Conservation (phyloP, 2,113 vertebrate species). For the Grus americana region DNA sequence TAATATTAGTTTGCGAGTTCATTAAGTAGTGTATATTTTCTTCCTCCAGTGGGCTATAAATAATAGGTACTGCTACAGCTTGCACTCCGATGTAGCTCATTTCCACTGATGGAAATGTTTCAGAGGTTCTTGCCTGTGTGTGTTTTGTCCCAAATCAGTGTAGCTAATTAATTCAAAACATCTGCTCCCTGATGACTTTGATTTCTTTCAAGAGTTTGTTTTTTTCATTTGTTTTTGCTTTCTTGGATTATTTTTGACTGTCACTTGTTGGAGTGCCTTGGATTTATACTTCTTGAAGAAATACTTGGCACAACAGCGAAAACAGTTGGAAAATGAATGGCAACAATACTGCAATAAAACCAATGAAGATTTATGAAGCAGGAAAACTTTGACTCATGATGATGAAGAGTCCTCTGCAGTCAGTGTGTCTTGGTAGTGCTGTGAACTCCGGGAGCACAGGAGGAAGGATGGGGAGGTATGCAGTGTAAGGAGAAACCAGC, state of each 20-base stretch:
- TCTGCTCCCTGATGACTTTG: conserved; percentile 39
- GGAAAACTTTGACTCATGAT: not conserved
- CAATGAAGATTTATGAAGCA: conserved; percentile 6
- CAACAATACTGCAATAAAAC: not conserved
- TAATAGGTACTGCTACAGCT: conserved; percentile 33
- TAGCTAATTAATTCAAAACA: conserved; percentile 54
- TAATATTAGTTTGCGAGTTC: conserved; percentile 56
- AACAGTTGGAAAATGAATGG: conserved; percentile 17
- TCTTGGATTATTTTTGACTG: conserved; percentile 41
- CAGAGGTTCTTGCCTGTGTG: not conserved
- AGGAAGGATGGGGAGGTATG: not conserved
- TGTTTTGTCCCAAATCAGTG: conserved; percentile 1
- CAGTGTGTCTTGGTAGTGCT: not conserved
- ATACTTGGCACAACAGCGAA: conserved; percentile 44
- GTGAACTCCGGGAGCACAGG: not conserved
- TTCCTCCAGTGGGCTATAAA: conserved; percentile 51
- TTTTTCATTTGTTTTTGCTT: conserved; percentile 57
- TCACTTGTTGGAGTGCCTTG: conserved; percentile 7
- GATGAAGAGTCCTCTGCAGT: not conserved
- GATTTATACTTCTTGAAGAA: conserved; percentile 42
- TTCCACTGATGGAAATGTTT: conserved; percentile 42
- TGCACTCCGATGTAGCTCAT: not conserved
- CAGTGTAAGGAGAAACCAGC: not conserved
- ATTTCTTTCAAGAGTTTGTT: conserved; percentile 6
- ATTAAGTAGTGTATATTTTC: conserved; percentile 50